Percentiles rank a stretch among this genome's conserved stretches.
phyloP scores from a whole-genome alignment of 2,113 vertebrate genomes.

The Ameiurus melas region DNA sequence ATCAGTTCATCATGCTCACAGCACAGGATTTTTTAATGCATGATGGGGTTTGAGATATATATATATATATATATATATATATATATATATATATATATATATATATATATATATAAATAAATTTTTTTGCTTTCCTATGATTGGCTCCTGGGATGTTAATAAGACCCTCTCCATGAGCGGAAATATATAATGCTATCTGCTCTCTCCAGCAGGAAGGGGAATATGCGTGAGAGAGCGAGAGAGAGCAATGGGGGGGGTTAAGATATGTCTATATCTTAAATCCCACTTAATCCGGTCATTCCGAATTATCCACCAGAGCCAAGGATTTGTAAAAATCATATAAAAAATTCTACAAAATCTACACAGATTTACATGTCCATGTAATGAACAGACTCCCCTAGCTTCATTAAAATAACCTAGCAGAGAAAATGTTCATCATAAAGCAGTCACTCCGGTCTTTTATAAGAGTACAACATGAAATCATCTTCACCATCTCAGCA shows the following conservation, averaged over 20 bases:
- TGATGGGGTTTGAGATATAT: constrained; percentile 53
- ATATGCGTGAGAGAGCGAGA: neutral
- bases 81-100: too few relatives aligned
- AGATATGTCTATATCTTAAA: constrained; percentile 49
- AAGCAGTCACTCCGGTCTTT: neutral
- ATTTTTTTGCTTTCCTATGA: constrained; percentile 41
- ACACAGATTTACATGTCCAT: neutral
- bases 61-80: too few relatives aligned
- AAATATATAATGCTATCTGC: constrained; percentile 37
- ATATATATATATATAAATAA: too few relatives aligned
- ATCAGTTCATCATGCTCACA: constrained; percentile 17
- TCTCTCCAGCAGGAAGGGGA: constrained; percentile 28
- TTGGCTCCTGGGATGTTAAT: constrained; percentile 34
- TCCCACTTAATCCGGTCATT: constrained; percentile 22
- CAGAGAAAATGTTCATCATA: neutral
- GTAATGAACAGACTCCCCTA: neutral
- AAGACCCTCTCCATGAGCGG: constrained; percentile 17
- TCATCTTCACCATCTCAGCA: constrained; percentile 8
- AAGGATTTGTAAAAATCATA: constrained; percentile 31
- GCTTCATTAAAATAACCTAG: neutral
- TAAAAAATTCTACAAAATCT: neutral
- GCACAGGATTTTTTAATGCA: constrained; percentile 53
- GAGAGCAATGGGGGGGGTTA: neutral
- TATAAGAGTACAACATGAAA: neutral
- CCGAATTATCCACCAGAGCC: constrained; percentile 52